Conservation (phyloP, 2,113 vertebrate species). For the Danio rerio region GRCz12tu NC_133195.1:47895001-47895500, state of each 20-base stretch:
- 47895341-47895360: no score
- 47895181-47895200: background rate
- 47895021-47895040: constrained; percentile 2
- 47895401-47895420: background rate
- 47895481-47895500: constrained; percentile 37
- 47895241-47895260: no score
- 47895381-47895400: no score
- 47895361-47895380: no score
- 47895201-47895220: no score
- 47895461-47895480: background rate
- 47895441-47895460: constrained; percentile 18
- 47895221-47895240: no score
- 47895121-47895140: background rate
- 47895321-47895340: no score
- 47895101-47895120: background rate
- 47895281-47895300: no score
- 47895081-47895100: constrained; percentile 47
- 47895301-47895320: no score
- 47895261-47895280: no score
- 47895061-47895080: constrained; percentile 58
- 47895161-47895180: background rate
- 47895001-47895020: constrained; percentile 30
- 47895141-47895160: constrained; percentile 7
- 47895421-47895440: background rate
- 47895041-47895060: background rate